Percentiles rank a stretch among this genome's conserved stretches.
Evolutionary conservation across 2,797 vertebrate genomes (phyloP).

Genomic region (Tapirus indicus): DNA sequence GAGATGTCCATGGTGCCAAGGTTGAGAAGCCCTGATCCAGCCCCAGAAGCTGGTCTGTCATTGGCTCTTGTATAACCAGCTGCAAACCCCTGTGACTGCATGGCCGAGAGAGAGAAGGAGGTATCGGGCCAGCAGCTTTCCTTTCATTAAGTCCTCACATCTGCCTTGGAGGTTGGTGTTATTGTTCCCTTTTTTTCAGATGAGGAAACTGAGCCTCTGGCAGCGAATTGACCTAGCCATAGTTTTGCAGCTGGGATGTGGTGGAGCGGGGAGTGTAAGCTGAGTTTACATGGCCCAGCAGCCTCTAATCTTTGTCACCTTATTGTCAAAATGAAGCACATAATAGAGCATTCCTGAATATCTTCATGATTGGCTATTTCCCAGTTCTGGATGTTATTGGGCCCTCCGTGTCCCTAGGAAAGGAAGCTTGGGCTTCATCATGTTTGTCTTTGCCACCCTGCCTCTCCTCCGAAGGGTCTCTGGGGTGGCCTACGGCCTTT

Average conservation of each 20-base stretch:
- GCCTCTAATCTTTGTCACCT: neutral
- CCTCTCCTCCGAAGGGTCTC: neutral
- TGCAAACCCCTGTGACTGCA: neutral
- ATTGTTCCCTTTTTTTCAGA: neutral
- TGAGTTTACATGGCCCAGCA: accelerated
- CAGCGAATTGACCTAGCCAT: accelerated
- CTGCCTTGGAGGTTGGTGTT: neutral
- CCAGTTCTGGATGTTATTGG: neutral
- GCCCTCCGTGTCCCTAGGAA: neutral
- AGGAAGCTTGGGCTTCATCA: neutral
- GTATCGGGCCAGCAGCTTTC: neutral
- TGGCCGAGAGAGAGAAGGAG: neutral
- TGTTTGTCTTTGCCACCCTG: neutral
- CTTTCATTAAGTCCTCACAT: neutral
- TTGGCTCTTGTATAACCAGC: neutral
- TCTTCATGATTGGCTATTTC: accelerated
- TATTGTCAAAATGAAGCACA: accelerated
- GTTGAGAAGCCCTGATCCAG: accelerated
- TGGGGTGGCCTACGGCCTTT: accelerated
- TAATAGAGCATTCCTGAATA: neutral
- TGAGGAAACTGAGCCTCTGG: neutral
- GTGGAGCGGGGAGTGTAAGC: accelerated
- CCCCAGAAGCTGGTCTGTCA: accelerated
- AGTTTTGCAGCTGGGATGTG: neutral
- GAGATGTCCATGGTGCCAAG: accelerated